These are phyloP conservation scores for Muscicapa adusta DNA, from an alignment of 2,113 vertebrate genomes.

Conservation along the genomic window DNA sequence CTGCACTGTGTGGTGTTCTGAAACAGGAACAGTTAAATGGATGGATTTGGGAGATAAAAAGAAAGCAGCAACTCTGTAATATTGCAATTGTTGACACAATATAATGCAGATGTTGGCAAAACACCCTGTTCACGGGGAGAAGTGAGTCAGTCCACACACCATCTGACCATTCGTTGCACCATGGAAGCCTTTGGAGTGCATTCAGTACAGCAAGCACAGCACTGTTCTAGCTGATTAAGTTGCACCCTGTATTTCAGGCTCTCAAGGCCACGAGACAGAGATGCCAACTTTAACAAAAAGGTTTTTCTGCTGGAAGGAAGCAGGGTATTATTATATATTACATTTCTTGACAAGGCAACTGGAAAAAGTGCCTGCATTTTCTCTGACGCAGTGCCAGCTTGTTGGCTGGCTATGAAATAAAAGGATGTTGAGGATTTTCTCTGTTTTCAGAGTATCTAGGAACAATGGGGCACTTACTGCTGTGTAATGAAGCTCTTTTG, in stretches of 20 bases:
- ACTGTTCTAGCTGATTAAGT: slow-evolving; percentile 62
- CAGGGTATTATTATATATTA: slow-evolving; percentile 32
- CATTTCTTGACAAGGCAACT: slow-evolving; percentile 34
- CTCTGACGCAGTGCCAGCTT: background rate
- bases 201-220: slow-evolving; percentile 36
- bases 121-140: background rate
- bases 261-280: slow-evolving; percentile 11
- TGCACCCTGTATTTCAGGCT: slow-evolving; percentile 42
- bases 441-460: background rate
- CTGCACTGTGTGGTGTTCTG: background rate
- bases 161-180: background rate
- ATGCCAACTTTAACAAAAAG: slow-evolving; percentile 51
- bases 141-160: slow-evolving; percentile 24
- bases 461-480: background rate
- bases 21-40: background rate
- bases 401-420: background rate
- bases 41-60: background rate
- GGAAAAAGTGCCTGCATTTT: slow-evolving; percentile 12
- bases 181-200: slow-evolving; percentile 12
- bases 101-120: slow-evolving; percentile 56
- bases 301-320: slow-evolving; percentile 13
- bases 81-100: background rate
- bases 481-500: background rate
- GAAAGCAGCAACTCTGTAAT: slow-evolving; percentile 1
- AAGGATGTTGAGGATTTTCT: background rate